Base-by-base conservation (phyloP, 1,140 invertebrate species). In the Drosophila navojoa region DNA sequence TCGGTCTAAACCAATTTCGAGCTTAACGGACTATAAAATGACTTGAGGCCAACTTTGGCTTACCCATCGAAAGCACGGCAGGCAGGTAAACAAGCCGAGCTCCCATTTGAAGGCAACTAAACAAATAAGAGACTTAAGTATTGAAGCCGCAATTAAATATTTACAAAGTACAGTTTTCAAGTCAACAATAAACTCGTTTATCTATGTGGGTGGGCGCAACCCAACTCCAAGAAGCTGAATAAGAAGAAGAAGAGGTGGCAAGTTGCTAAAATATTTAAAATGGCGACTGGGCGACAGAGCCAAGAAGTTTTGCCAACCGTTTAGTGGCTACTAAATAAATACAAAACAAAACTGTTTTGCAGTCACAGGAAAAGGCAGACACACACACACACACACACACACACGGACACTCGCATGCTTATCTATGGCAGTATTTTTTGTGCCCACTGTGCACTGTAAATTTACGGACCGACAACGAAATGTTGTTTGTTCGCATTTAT, bases 241-340 rank as follows among this genome's bases (percentile, higher is more conserved):
- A 45, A 64, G 38, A n/a, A 64, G 25, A 54, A 32, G 40, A 49
- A 71, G 50, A 80, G 84, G 84, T 89, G 84, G 66, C 62, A 84
- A 73, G 71, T 77, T 75, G 73, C 47, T 87, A 52, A 87, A 87
- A 89, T 84, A 89, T 87, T 87, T 79, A 89, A 78, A 60, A 50
- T 68, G 54, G 44, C 50, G 53, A 42, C 53, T 57, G 32, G 66
- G 59, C 59, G 60, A 81, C 54, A 64, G 59, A 59, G 49, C 29
- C 35, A 57, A 73, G 47, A 32, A 57, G 19, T 47, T 53, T 27
- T n/a, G 35, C 50, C 22, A 62, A 75, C 44, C 58, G 66, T 71
- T 71, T 66, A 71, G 57, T 45, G 47, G 50, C 29, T 19, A 52
- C 59, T 74, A 59, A 73, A 77, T 54, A 77, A 73, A 77, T 50